Evolutionary conservation across 2,888 invertebrate species (phyloP).

Genomic region (Halictus ligatus): DNA sequence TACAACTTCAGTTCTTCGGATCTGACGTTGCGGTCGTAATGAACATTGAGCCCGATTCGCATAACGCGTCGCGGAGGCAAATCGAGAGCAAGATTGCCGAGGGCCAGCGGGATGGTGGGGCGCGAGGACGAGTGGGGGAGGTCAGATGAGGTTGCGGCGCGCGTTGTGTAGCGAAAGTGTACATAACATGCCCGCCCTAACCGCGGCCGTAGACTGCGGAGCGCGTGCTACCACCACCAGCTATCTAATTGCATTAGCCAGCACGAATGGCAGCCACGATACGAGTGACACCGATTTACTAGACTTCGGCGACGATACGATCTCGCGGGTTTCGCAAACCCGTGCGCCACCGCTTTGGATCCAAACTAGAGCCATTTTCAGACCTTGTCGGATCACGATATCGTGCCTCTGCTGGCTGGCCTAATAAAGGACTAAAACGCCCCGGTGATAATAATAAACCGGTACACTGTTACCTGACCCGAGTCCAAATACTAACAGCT

Average conservation of each 20-base stretch:
- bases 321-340: conserved; percentile 67
- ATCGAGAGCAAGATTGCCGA: conserved; percentile 47
- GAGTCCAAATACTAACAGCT: neutral
- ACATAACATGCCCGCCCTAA: conserved; percentile 72
- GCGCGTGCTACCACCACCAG: conserved; percentile 78
- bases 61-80: conserved; percentile 37
- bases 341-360: conserved; percentile 30
- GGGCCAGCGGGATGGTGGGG: conserved; percentile 18
- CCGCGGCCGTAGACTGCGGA: conserved; percentile 70
- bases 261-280: conserved; percentile 72
- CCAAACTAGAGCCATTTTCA: conserved; percentile 45
- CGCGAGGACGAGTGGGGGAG: conserved; percentile 69
- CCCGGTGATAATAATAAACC: conserved; percentile 26
- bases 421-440: conserved; percentile 40
- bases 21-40: neutral
- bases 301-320: conserved; percentile 66
- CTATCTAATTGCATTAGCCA: conserved; percentile 78
- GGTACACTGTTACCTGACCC: neutral
- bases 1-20: neutral
- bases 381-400: conserved; percentile 49
- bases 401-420: conserved; percentile 21
- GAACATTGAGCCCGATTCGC: neutral
- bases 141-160: conserved; percentile 77
- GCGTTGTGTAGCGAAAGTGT: conserved; percentile 74
- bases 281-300: conserved; percentile 75